Evolutionary conservation across 2,113 vertebrate genomes (phyloP).

Genomic region (Boulengeromyrus knoepffleri): DNA sequence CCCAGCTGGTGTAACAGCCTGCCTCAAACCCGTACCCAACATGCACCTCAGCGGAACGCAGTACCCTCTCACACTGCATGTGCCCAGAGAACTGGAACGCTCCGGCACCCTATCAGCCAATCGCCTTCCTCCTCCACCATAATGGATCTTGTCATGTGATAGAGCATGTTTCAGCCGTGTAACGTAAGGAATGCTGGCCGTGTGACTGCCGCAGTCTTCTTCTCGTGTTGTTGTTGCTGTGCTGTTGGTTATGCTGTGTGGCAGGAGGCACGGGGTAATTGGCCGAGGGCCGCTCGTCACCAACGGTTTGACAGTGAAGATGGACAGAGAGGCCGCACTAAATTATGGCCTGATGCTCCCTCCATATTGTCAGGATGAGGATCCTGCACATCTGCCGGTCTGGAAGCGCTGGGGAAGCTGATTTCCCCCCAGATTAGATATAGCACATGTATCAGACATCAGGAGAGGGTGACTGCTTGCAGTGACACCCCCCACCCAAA

Average conservation of each 20-base stretch:
- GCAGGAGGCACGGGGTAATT: background rate
- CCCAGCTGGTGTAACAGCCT: background rate
- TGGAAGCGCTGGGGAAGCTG: background rate
- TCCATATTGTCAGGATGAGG: background rate
- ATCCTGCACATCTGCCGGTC: background rate
- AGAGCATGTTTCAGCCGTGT: background rate
- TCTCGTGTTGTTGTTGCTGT: background rate
- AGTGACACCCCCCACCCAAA: background rate
- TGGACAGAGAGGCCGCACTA: slow-evolving; percentile 3
- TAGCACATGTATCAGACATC: background rate
- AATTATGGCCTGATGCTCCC: background rate
- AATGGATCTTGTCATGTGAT: background rate
- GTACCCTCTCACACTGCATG: background rate
- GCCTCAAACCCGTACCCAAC: background rate
- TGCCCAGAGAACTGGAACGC: background rate
- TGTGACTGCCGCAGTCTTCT: background rate
- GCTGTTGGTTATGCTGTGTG: background rate
- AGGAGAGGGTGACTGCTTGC: background rate
- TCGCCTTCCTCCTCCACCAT: background rate
- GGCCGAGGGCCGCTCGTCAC: background rate
- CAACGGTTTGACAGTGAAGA: slow-evolving; percentile 10
- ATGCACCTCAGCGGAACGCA: background rate
- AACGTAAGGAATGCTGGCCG: background rate
- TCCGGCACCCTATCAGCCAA: background rate
- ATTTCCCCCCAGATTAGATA: background rate